Base-by-base conservation (phyloP, 2,888 invertebrate genomes). In the Harpagoxenus sublaevis region DNA sequence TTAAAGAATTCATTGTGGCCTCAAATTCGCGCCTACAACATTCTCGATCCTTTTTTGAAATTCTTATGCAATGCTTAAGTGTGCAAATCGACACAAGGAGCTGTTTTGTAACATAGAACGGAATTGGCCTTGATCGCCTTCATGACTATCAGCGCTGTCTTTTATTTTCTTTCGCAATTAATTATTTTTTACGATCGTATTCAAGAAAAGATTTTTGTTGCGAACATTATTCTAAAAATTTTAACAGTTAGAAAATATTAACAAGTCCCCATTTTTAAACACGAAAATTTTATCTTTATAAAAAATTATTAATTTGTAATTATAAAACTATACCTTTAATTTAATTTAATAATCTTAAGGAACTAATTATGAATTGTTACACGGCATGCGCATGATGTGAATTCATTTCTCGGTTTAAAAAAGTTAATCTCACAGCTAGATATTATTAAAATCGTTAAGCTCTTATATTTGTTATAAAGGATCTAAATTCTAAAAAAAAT, bases 31-130 rank as follows among this genome's bases (percentile, higher is more conserved):
- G 83, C 84, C 62, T 79, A 77, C 83, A 85, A 83, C 84, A 57
- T 85, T 77, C 75, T 71, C 85, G 84, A 87, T 75, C 71, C 42
- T 85, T 86, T 86, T 90, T 86, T 87, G 86, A 90, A 86, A 88
- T 89, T 90, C 89, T 90, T 89, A 90, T 86, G 73, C 86, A 74
- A 70, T 82, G 83, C 89, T 90, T 89, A 89, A 88, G 81, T 73
- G 86, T 89, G 84, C 86, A 89, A 89, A 90, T 90, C 86, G 87
- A 88, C 83, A 85, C 65, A 86, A 60, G 82, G 79, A 70, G 31
- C 86, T 87, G 85, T 70, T 89, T 90, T 89, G 86, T 88, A 89
- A 86, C 75, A 75, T 71, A 83, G 79, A 86, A 66, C 57, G 31
- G 18, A 63, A 65, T 55, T 63, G 39, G 3, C 18, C 12, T 39